A percentile compares a stretch with the other conserved stretches of the same genome.
Conservation (phyloP, 2,888 invertebrate genomes). For the Lordiphosa fenestrarum region DNA sequence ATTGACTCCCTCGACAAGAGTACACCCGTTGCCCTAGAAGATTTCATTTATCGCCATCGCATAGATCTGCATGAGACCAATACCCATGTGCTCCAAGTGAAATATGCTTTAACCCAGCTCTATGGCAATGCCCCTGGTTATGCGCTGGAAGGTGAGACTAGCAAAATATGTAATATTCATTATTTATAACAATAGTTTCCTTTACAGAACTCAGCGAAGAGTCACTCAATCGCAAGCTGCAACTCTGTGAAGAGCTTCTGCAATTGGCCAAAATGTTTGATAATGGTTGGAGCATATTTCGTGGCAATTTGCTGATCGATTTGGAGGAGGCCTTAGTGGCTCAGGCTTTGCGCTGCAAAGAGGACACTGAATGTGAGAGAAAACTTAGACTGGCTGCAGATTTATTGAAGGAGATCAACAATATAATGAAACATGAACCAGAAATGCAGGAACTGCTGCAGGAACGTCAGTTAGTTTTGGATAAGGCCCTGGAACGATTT, state of each 20-base stretch:
- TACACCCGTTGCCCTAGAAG: conserved; percentile 83
- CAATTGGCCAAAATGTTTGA: conserved; percentile 84
- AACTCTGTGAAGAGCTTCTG: conserved; percentile 85
- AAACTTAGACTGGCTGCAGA: conserved; percentile 82
- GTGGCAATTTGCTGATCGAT: conserved; percentile 85
- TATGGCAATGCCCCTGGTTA: conserved; percentile 85
- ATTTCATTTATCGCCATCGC: conserved; percentile 84
- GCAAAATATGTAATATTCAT: too few relatives aligned
- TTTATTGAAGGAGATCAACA: conserved; percentile 83
- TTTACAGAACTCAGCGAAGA: conserved; percentile 82
- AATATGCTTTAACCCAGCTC: conserved; percentile 86
- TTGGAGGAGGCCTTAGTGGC: conserved; percentile 84
- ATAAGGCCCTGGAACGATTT: conserved; percentile 67
- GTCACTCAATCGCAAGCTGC: conserved; percentile 83
- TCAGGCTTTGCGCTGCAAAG: conserved; percentile 82
- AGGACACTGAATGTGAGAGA: conserved; percentile 80
- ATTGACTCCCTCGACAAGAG: conserved; percentile 82
- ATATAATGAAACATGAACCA: conserved; percentile 83
- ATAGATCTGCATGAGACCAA: conserved; percentile 85
- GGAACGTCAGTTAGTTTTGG: conserved; percentile 81
- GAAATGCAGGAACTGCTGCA: conserved; percentile 82
- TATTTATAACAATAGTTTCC: not conserved
- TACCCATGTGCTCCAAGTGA: conserved; percentile 85
- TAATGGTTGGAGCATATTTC: conserved; percentile 84
- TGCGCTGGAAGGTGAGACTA: conserved; percentile 81